These are phyloP conservation scores for Ashinkailepas kermadecensis DNA, from an alignment of 2,888 invertebrate species.

Conservation along the genomic window DNA sequence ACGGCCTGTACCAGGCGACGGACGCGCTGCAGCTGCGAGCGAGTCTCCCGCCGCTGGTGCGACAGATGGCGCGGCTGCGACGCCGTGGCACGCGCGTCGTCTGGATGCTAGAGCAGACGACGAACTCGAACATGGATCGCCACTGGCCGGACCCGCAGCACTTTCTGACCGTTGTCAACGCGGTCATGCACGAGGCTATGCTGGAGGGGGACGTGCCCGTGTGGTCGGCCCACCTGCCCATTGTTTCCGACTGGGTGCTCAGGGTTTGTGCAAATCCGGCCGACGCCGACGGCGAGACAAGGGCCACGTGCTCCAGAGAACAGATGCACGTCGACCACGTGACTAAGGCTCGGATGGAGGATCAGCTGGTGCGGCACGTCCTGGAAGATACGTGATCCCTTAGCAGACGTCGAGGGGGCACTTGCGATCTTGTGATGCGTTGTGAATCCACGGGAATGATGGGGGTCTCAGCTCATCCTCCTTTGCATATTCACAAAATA, in stretches of 20 bases:
- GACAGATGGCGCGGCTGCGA: neutral
- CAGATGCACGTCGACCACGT: neutral
- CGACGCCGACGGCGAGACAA: neutral
- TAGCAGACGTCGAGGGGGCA: too few species aligned
- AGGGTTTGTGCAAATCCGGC: neutral
- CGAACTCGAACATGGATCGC: neutral
- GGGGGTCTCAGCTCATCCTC: too few species aligned
- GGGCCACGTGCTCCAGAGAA: neutral
- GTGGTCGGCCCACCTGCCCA: constrained; percentile 12
- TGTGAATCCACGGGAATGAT: too few species aligned
- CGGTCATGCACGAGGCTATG: neutral
- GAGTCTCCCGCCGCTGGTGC: neutral
- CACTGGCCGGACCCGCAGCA: too few species aligned
- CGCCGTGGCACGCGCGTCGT: neutral
- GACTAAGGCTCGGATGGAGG: neutral
- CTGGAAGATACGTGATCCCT: neutral
- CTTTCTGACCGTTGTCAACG: neutral
- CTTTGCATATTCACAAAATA: too few species aligned
- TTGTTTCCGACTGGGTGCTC: neutral
- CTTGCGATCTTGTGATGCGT: too few species aligned
- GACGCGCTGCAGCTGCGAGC: too few species aligned
- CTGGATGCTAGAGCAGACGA: neutral
- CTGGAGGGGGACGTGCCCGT: neutral
- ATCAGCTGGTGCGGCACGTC: neutral
- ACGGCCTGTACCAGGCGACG: constrained; percentile 26